Evolutionary conservation across 1,140 invertebrate species (phyloP), one percentile per base, ranked within the genome.

Genomic region (Trichonephila clavata): DNA sequence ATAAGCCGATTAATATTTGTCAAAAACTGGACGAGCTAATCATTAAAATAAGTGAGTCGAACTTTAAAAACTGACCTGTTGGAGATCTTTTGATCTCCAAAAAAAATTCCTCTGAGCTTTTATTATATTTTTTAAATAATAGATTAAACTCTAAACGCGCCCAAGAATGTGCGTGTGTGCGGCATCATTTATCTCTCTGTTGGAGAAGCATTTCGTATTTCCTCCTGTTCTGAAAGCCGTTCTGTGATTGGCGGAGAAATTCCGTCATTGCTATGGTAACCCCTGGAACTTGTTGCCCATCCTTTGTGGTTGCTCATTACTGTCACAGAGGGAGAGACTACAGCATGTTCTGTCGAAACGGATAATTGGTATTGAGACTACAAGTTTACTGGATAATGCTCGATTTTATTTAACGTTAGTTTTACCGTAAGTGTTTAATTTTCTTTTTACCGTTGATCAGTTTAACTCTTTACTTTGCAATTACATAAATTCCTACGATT

Each of bases 261-360:
- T 77, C 71, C 3, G 18, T 8, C 24, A 77, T 77, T 77, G 71
- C 71, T 77, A 77, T 77, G 71, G 71, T 27, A 77, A 77, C 71
- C 71, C 27, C 71, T 77, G 71, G 27, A 77, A 77, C 71, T 77
- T 77, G 71, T 77, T 77, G 27, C 71, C 71, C 71, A 77, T 77
- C 71, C 71, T 77, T 27, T 32, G 27, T 39, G 71, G 27, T 77
- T 32, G 32, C n/a, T n/a, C n/a, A 68, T n/a, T 68, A 20, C 27
- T 77, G 71, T 77, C 71, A 77, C 32, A 32, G 71, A 32, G 10
- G 71, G 32, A 77, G 27, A 18, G 18, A 77, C 71, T 7, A 32
- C 71, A 39, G 27, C 16, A 39, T 77, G 71, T 77, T 2, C 27
- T 77, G 71, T 18, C 32, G 71, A 2, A 18, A 32, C 71, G 71